Percentiles rank a stretch among this genome's conserved stretches.
phyloP scores from a whole-genome alignment of 2,113 vertebrate species.

The Syrrhaptes paradoxus region DNA sequence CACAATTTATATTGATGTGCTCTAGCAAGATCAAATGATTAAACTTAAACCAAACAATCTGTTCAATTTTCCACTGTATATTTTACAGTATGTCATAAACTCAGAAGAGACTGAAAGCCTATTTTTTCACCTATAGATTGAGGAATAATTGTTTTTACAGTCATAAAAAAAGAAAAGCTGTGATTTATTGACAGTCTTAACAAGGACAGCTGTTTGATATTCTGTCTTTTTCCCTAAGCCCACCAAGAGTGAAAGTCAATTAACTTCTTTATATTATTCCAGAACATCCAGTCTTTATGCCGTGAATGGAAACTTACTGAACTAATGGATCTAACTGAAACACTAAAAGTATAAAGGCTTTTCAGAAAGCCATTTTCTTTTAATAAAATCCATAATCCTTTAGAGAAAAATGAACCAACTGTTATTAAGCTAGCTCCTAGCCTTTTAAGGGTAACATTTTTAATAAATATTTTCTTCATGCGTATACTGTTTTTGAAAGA shows the following conservation, averaged over 20 bases:
- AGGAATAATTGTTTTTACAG: neutral
- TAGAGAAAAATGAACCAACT: neutral
- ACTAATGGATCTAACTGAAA: neutral
- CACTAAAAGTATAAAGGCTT: neutral
- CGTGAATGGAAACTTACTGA: constrained; percentile 4
- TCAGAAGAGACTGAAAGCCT: neutral
- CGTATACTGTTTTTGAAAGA: neutral
- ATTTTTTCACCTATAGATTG: neutral
- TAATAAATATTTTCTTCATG: neutral
- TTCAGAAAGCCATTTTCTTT: neutral
- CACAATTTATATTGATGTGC: neutral
- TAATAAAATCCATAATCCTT: constrained; percentile 23
- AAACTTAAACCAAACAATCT: neutral
- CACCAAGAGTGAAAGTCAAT: neutral
- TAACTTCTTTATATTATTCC: neutral
- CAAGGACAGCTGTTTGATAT: neutral
- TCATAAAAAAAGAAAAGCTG: neutral
- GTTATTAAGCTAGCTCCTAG: neutral
- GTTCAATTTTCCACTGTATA: neutral
- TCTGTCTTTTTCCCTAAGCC: neutral
- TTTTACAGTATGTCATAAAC: neutral
- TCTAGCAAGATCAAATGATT: neutral
- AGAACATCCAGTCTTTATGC: neutral
- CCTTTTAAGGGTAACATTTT: neutral
- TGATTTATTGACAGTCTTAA: neutral